Evolutionary conservation across 2,797 vertebrate genomes (phyloP), one percentile per base, ranked within the genome.

Genomic region (Danio aesculapii): DNA sequence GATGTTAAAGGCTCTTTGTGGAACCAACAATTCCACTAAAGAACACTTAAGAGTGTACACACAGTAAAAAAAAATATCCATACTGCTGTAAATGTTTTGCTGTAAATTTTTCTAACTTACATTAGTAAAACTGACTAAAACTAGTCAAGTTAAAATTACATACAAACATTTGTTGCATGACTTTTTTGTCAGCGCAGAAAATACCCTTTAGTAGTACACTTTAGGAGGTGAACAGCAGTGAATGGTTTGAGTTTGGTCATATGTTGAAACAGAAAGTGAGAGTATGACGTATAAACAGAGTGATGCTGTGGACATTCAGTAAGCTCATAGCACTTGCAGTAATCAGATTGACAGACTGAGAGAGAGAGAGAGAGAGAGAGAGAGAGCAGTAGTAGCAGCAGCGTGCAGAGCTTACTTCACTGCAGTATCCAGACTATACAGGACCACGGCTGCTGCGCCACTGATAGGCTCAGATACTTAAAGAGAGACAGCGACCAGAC

Each of bases 321-420:
- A 58, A 17, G 30, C 17, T 57, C 55, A 57, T 77, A 77, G 63
- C 4, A 8, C 44, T 58, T 69, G 16, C 21, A 58, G 55, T 19
- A 67, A 50, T 53, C 53, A 53, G 30, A 74, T 12, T 50, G 75
- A 78, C 66, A 64, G 58, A 66, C 46, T 53, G 72, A 16, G 52
- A 39, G 57, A 59, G 30, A 46, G 70, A 39, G 41, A n/a, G n/a
- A n/a, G n/a, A n/a, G n/a, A n/a, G n/a, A n/a, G n/a, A n/a, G n/a
- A n/a, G n/a, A n/a, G n/a, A 58, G 44, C 21, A 39, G 79, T 75
- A 62, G 78, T 64, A 88, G 86, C 90, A 91, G 90, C 88, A 91
- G 90, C 88, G 84, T 89, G 86, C 88, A 88, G 90, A 88, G 55
- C 44, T 88, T 91, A 91, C 91, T 92, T 91, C 90, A 93, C 92